A percentile compares a stretch with the other conserved stretches of the same genome.
These are phyloP conservation scores for Ctenopoma multispine DNA, from an alignment of 2,797 vertebrate species.

Conservation along the genomic window DNA sequence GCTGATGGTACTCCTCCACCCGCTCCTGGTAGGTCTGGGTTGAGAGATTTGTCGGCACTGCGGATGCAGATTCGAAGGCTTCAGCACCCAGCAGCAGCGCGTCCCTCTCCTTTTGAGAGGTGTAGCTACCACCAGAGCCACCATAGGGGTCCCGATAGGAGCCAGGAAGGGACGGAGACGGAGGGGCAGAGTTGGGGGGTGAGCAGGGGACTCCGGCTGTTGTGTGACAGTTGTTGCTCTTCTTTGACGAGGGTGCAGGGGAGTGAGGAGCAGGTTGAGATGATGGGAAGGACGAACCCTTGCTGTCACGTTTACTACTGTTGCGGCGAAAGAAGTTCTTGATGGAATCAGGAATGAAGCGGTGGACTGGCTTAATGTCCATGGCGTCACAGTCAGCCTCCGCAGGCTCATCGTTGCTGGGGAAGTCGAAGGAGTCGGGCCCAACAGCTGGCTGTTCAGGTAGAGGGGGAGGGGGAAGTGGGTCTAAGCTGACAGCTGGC, in stretches of 20 bases:
- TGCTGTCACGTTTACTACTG: conserved; percentile 66
- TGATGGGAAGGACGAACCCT: conserved; percentile 57
- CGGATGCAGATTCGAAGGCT: conserved; percentile 78
- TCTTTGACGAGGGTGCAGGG: conserved; percentile 38
- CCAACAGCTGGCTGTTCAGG: conserved; percentile 86
- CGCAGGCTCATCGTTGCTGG: conserved; percentile 63
- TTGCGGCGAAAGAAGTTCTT: conserved; percentile 90
- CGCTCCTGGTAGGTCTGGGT: conserved; percentile 88
- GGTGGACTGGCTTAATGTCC: conserved; percentile 90
- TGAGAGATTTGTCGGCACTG: conserved; percentile 76
- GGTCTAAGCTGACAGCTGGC: conserved; percentile 79
- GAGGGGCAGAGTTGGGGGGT: conserved; percentile 82
- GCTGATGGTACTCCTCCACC: conserved; percentile 89
- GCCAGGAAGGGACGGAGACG: conserved; percentile 82
- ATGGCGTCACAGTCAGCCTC: conserved; percentile 70
- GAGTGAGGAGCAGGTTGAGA: conserved; percentile 32
- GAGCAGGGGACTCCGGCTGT: conserved; percentile 86
- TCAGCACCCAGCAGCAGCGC: conserved; percentile 82
- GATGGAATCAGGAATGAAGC: conserved; percentile 92
- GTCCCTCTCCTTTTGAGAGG: conserved; percentile 82
- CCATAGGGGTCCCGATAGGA: conserved; percentile 82
- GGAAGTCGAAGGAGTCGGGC: conserved; percentile 71
- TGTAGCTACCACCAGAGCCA: conserved; percentile 81
- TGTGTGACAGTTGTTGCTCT: conserved; percentile 51
- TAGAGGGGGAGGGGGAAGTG: conserved; percentile 89